Evolutionary conservation across 2,797 vertebrate species (phyloP), one percentile per base, ranked within the genome.

Genomic region (Cyprinella venusta): DNA sequence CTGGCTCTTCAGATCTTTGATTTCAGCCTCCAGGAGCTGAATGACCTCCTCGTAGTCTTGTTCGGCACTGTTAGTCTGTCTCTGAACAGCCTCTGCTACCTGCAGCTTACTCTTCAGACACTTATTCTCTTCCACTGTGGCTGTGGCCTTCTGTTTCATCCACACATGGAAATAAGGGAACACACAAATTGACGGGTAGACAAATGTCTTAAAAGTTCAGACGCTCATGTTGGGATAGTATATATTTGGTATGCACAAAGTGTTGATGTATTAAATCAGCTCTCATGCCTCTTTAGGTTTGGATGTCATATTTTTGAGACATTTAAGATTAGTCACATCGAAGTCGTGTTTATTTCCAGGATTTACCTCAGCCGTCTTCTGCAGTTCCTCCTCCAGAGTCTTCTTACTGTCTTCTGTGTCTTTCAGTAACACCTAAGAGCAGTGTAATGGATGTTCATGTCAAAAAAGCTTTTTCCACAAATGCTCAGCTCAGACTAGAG

Each of bases 41-140:
- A 98, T 96, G 63, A 97, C 97, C 88, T 97, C 96, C 90, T 98
- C 96, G 0, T 98, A 97, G 93, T 98, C 97, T 90, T 96, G 96
- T 89, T 97, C 96, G 0, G 96, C 96, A 0, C 95, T 94, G 91
- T 93, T 94, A 1, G 92, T 89, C 79, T 93, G 94, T 54, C 90
- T 90, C 92, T 93, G 95, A 24, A 90, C 94, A 0, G 84, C 90
- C 71, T 94, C 94, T 0, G 93, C 95, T 13, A 88, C 91, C 88
- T 97, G 94, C 85, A 98, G 93, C 8, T 94, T 95, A 77, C 85
- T 94, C 88, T 95, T 96, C 87, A 97, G 92, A 0, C 79, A 92
- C 40, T 89, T 80, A 89, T 96, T 97, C 91, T 97, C 96, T 0
- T 96, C 96, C 45, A 96, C 93, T 2, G 95, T 95, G 61, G 93